Evolutionary conservation across 2,888 invertebrate species (phyloP), one percentile per base, ranked within the genome.

Genomic region (Vannuccia rotundouncinata): DNA sequence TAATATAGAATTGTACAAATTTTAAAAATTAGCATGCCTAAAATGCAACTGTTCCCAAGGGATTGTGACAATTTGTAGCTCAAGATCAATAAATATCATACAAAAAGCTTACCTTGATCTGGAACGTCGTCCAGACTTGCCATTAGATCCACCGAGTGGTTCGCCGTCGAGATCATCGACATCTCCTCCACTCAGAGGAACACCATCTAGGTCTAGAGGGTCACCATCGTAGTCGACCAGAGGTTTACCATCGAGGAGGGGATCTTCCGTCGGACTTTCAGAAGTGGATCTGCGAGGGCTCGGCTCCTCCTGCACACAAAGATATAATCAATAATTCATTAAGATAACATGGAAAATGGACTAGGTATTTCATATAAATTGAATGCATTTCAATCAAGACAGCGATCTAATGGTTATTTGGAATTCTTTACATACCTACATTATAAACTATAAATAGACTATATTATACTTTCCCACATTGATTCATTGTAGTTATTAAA

Each of bases 161-260:
- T 27, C 59, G 1, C 77, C 77, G 25, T 77, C 77, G 31, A 77
- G 27, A 31, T 77, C 30, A 45, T 59, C 59, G 2, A 25, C 13
- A 17, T 75, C 31, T 79, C 76, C 28, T 1, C 10, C 59, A 2
- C 66, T 91, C 85, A 92, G 88, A 0, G 93, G 93, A 59, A 92
- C 88, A 17, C 92, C 92, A 88, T 93, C 93, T 59, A 93, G 91
- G 86, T 93, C 93, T 82, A 59, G 79, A 74, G 45, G 84, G 29
- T 81, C 81, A n/a, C 81, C 81, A 66, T 78, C 80, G 74, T 82
- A 79, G 29, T 79, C 75, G 25, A 77, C 79, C 25, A 75, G 79
- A 1, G 81, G 81, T 45, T 59, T 75, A 27, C 81, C 80, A 66
- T 81, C 83, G 0, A 81, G 74, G n/a, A 76, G 75, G 0, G 66